Conservation (phyloP, 2,888 invertebrate species). For the Cryptocephalus primarius region DNA sequence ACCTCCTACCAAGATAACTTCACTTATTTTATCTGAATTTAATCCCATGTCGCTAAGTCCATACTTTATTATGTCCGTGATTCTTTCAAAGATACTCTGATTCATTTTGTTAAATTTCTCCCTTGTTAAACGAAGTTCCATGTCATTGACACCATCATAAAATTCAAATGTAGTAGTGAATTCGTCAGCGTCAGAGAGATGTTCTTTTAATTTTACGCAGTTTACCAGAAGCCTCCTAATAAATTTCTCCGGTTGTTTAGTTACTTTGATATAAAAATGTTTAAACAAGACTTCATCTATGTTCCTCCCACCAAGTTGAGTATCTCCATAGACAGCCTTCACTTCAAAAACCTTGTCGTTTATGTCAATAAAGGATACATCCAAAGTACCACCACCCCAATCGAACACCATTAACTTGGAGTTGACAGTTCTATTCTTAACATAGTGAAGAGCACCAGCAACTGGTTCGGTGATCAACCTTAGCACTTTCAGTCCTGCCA, state of each 20-base stretch:
- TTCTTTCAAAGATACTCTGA: slow-evolving; percentile 8
- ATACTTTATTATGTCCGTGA: slow-evolving; percentile 10
- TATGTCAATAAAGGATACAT: slow-evolving; percentile 17
- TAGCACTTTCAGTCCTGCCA: slow-evolving; percentile 13
- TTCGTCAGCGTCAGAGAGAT: slow-evolving; percentile 5
- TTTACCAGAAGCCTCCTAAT: slow-evolving; percentile 4
- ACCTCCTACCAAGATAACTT: slow-evolving; percentile 18
- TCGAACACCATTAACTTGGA: slow-evolving; percentile 12
- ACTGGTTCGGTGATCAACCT: slow-evolving; percentile 2
- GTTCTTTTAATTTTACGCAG: slow-evolving; percentile 7
- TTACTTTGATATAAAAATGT: slow-evolving; percentile 4
- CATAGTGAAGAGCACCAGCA: neutral
- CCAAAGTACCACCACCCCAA: slow-evolving; percentile 21
- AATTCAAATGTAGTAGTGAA: slow-evolving; percentile 4
- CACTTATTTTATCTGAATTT: slow-evolving; percentile 10
- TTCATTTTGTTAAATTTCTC: slow-evolving; percentile 12
- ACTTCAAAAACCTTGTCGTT: slow-evolving; percentile 9
- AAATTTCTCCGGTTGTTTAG: slow-evolving; percentile 1
- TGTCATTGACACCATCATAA: slow-evolving; percentile 4
- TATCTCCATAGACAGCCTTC: slow-evolving; percentile 11
- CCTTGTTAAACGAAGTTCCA: slow-evolving; percentile 7
- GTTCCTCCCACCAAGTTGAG: slow-evolving; percentile 11
- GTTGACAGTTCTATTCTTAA: neutral
- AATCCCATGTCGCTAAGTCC: slow-evolving; percentile 10
- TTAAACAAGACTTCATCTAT: slow-evolving; percentile 11